Evolutionary conservation across 1,140 invertebrate species (phyloP).

Genomic region (Pteromalus puparum): DNA sequence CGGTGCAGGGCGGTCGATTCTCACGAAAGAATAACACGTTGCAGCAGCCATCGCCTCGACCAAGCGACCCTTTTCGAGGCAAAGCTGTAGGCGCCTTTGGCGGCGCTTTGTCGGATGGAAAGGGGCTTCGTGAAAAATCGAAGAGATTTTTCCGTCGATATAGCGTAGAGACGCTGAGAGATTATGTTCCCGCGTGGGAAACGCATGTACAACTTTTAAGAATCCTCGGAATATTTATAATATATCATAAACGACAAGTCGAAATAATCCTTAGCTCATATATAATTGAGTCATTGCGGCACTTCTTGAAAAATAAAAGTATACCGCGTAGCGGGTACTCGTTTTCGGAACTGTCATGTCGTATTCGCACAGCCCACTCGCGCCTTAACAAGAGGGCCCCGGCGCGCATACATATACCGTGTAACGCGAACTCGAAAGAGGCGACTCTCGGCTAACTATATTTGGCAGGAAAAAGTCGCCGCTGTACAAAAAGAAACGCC

Average conservation of each 20-base stretch:
- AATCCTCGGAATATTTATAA: no score
- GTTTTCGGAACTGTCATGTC: no score
- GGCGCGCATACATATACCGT: no score
- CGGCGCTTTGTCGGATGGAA: background rate
- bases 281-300: no score
- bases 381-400: background rate
- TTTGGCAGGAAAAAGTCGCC: conserved; percentile 4
- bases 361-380: no score
- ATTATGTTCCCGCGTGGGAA: no score
- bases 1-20: background rate
- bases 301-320: no score
- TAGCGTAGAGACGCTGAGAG: no score
- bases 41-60: background rate
- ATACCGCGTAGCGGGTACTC: no score
- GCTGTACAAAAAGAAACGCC: background rate
- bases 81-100: background rate
- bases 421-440: background rate
- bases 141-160: background rate
- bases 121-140: background rate
- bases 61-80: background rate
- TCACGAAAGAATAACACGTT: conserved; percentile 2
- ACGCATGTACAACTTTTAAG: no score
- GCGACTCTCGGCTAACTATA: background rate
- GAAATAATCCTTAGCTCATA: no score
- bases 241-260: no score